Evolutionary conservation across 2,113 vertebrate genomes (phyloP).

Genomic region (Peromyscus californicus): DNA sequence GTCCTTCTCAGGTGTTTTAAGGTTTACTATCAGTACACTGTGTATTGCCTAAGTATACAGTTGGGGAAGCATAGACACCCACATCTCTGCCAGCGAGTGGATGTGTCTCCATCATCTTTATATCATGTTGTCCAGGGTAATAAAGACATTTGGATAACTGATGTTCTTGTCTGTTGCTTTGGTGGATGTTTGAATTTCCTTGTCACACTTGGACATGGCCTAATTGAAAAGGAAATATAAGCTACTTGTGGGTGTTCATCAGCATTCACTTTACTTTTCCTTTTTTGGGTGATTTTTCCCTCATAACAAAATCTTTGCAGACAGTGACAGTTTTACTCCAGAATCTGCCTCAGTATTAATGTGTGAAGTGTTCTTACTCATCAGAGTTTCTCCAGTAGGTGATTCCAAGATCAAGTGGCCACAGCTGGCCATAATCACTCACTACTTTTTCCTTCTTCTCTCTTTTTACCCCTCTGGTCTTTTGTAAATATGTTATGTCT

Average conservation of each 20-base stretch:
- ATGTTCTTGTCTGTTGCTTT: neutral
- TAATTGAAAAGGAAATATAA: conserved; percentile 14
- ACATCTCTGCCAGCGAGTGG: neutral
- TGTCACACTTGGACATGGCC: neutral
- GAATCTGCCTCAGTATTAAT: neutral
- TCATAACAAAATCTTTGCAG: neutral
- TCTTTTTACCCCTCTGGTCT: neutral
- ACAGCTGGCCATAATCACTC: neutral
- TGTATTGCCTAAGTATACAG: neutral
- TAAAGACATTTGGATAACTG: neutral
- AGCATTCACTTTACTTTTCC: neutral
- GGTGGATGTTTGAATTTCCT: neutral
- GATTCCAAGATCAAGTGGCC: neutral
- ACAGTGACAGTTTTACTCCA: neutral
- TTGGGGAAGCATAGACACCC: neutral
- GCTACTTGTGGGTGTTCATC: neutral
- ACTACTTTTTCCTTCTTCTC: too few relatives aligned
- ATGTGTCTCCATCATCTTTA: neutral
- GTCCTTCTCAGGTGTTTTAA: neutral
- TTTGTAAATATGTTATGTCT: neutral
- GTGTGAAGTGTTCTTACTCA: neutral
- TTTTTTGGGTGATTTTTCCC: neutral
- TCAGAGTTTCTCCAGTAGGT: neutral
- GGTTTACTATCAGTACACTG: neutral
- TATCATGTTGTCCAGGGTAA: neutral